Conservation (phyloP, 1,140 invertebrate genomes). For the Kradibia gibbosae region DNA sequence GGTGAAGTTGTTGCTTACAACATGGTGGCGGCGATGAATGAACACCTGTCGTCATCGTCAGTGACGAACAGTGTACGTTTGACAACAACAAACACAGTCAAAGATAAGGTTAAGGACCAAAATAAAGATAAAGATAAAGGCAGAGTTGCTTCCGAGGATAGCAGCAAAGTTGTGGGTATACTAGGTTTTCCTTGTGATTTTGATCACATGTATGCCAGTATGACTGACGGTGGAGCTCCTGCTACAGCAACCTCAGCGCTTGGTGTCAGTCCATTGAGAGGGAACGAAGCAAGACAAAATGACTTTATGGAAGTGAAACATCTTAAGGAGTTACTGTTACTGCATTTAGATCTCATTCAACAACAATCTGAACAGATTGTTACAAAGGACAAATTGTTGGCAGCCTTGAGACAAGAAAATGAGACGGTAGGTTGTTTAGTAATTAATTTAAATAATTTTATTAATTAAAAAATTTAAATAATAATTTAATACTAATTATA, state of each 20-base stretch:
- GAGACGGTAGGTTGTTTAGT: constrained; percentile 74
- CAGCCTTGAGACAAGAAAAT: constrained; percentile 77
- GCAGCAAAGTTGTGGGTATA: constrained; percentile 62
- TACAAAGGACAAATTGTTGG: constrained; percentile 79
- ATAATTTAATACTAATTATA: no score
- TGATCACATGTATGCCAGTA: constrained; percentile 75
- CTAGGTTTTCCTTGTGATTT: constrained; percentile 72
- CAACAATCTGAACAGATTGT: constrained; percentile 81
- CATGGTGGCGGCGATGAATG: constrained; percentile 73
- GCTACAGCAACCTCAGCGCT: constrained; percentile 63
- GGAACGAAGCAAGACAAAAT: constrained; percentile 70
- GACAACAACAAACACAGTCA: constrained; percentile 49
- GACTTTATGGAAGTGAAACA: constrained; percentile 76
- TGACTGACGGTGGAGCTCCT: constrained; percentile 66
- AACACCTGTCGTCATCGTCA: constrained; percentile 67
- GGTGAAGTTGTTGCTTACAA: constrained; percentile 57
- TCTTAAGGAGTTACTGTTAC: constrained; percentile 78
- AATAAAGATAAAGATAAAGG: constrained; percentile 42
- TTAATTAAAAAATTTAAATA: not conserved
- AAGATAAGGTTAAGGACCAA: constrained; percentile 44
- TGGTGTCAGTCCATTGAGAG: constrained; percentile 64
- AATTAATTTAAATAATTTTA: constrained; percentile 7
- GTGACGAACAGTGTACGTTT: constrained; percentile 63
- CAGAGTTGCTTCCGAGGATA: constrained; percentile 41
- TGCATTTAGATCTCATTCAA: constrained; percentile 83